These are phyloP conservation scores for Regulus satrapa DNA, from an alignment of 2,113 vertebrate species.

Conservation along the genomic window DNA sequence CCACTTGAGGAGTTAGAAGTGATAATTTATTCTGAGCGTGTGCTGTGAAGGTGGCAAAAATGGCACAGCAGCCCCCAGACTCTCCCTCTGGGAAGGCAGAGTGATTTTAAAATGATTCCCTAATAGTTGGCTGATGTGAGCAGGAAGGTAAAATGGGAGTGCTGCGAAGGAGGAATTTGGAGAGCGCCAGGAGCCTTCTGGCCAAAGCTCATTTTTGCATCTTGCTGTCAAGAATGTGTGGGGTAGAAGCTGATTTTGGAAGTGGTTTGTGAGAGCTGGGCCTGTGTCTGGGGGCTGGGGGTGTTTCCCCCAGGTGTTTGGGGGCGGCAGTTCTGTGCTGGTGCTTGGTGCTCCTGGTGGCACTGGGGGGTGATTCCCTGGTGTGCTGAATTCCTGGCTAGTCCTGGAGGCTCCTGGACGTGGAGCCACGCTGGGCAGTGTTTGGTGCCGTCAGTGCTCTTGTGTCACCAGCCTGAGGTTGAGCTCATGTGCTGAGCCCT, in stretches of 20 bases:
- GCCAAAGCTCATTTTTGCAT: not conserved
- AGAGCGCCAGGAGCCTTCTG: not conserved
- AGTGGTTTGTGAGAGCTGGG: not conserved
- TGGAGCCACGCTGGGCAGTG: not conserved
- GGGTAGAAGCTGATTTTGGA: not conserved
- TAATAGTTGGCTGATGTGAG: not conserved
- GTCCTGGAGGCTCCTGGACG: not conserved
- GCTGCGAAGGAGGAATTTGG: not conserved
- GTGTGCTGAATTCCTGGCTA: rapidly evolving
- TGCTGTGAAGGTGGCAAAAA: not conserved
- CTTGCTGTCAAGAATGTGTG: not conserved
- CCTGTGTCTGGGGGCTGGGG: not conserved
- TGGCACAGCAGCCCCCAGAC: not conserved
- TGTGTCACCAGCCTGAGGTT: not conserved
- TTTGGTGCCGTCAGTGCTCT: not conserved
- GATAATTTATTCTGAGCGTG: rapidly evolving
- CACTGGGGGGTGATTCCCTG: not conserved
- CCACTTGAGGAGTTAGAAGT: rapidly evolving
- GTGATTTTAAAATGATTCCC: not conserved
- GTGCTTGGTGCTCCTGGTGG: not conserved
- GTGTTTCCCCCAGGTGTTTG: rapidly evolving
- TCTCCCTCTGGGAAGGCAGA: not conserved
- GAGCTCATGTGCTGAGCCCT: not conserved
- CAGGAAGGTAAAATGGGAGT: not conserved
- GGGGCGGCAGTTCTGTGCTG: not conserved